Conservation (phyloP, 2,113 vertebrate genomes). For the Lutjanus erythropterus region DNA sequence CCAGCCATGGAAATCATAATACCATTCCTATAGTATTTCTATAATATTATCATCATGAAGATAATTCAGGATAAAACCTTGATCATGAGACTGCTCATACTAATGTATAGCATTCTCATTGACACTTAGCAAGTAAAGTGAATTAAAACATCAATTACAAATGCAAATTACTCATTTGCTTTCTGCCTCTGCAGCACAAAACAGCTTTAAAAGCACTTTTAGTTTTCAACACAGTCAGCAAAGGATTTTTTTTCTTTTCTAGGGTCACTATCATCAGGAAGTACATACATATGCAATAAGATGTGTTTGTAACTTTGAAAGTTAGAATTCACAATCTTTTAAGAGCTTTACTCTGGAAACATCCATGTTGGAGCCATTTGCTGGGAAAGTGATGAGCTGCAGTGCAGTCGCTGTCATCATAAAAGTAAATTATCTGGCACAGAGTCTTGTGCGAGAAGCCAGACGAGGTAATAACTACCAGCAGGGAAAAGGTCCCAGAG, state of each 20-base stretch:
- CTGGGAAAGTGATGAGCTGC: not conserved
- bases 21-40: not conserved
- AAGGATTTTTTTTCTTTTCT: not conserved
- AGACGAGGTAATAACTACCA: not conserved
- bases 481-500: not conserved
- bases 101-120: not conserved
- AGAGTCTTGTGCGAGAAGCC: not conserved
- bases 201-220: not conserved
- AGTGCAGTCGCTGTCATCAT: not conserved
- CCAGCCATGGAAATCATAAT: not conserved
- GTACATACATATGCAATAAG: constrained; percentile 14
- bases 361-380: not conserved
- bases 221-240: not conserved
- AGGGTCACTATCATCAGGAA: constrained; percentile 4
- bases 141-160: not conserved
- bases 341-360: not conserved
- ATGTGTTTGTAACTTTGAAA: not conserved
- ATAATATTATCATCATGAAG: not conserved
- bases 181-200: not conserved
- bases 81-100: not conserved
- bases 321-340: not conserved
- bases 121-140: not conserved
- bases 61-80: not conserved
- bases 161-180: constrained; percentile 12
- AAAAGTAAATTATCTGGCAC: not conserved